phyloP scores from a whole-genome alignment of 2,113 vertebrate genomes.

The Regulus satrapa region DNA sequence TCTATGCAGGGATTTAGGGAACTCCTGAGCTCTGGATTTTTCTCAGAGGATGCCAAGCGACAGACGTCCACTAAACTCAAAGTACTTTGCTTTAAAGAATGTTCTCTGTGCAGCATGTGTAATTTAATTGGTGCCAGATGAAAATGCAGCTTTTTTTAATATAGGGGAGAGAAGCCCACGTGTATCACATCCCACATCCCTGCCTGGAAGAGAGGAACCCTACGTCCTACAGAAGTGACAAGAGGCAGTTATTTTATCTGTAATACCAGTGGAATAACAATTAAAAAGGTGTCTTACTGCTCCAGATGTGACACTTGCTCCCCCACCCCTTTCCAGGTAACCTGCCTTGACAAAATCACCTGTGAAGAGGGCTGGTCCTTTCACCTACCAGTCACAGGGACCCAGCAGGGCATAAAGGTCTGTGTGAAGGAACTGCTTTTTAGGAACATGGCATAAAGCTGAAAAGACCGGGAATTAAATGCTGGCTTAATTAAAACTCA shows the following conservation, averaged over 20 bases:
- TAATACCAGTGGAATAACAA: background rate
- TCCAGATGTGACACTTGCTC: background rate
- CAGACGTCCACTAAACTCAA: background rate
- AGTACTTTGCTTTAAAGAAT: background rate
- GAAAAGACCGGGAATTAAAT: background rate
- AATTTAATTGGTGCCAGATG: background rate
- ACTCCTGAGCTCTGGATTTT: background rate
- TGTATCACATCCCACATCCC: fast-evolving
- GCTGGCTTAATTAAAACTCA: background rate
- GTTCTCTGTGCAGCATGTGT: background rate
- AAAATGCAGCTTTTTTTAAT: background rate
- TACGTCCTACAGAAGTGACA: background rate
- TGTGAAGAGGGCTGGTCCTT: background rate
- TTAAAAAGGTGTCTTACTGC: background rate
- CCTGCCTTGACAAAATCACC: background rate
- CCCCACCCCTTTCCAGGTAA: background rate
- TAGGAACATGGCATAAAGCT: background rate
- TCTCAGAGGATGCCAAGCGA: background rate
- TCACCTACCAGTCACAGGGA: background rate
- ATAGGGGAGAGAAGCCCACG: background rate
- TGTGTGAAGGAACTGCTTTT: background rate
- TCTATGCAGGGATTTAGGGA: background rate
- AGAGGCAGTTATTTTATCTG: background rate
- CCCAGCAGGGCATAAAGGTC: background rate
- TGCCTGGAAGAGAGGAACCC: background rate